These are phyloP conservation scores for Lasius platythorax DNA, from an alignment of 2,888 invertebrate species.

Conservation along the genomic window DNA sequence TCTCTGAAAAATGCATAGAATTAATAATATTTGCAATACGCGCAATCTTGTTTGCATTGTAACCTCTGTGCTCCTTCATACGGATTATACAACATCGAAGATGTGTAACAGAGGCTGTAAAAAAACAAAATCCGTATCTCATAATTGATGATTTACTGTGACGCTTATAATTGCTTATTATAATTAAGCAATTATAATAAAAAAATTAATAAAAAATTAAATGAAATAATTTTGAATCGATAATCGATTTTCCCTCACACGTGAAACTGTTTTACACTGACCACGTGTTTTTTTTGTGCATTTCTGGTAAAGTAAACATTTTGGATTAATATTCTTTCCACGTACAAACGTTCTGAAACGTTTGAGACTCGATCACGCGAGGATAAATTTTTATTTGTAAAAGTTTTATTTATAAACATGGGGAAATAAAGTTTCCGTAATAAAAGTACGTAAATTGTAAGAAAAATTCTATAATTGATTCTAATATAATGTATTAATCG, in stretches of 20 bases:
- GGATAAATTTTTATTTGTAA: no score
- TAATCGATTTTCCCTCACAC: no score
- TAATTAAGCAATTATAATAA: no score
- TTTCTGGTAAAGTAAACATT: no score
- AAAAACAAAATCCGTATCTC: not conserved
- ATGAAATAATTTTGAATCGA: no score
- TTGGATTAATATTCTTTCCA: no score
- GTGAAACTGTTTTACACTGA: no score
- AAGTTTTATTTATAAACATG: not conserved
- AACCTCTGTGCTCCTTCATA: slow-evolving; percentile 3
- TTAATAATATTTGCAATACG: slow-evolving; percentile 68
- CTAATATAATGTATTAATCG: not conserved
- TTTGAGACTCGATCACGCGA: no score
- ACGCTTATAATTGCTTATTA: not conserved
- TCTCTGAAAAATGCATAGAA: slow-evolving; percentile 70
- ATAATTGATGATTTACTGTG: not conserved
- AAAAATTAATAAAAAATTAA: no score
- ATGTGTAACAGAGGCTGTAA: not conserved
- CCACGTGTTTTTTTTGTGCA: no score
- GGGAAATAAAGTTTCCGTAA: not conserved
- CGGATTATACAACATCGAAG: not conserved
- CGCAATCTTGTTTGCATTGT: slow-evolving; percentile 61
- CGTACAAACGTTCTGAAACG: no score
- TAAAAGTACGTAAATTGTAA: not conserved
- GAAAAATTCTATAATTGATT: not conserved